phyloP scores from a whole-genome alignment of 1,140 invertebrate species.

The Metaphire vulgaris region DNA sequence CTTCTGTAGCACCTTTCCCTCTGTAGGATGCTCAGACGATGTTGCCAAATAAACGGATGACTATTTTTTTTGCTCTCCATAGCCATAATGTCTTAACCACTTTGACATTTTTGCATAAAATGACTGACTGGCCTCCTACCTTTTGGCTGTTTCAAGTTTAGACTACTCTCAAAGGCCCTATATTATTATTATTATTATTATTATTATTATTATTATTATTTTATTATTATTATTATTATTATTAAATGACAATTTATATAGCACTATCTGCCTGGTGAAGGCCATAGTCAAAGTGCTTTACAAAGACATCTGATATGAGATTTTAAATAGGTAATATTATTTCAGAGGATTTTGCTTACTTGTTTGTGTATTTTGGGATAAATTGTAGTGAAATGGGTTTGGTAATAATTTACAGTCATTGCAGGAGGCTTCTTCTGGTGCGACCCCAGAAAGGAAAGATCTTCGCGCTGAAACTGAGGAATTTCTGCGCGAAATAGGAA shows the following conservation, averaged over 20 bases:
- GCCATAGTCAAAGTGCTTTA: background rate
- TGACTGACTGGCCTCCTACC: no score
- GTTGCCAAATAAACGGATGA: no score
- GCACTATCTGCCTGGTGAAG: background rate
- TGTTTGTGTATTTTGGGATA: slow-evolving; percentile 1
- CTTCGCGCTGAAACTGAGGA: slow-evolving; percentile 41
- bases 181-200: no score
- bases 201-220: no score
- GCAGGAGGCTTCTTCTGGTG: slow-evolving; percentile 23
- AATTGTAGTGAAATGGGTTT: background rate
- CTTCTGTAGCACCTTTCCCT: no score
- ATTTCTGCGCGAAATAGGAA: slow-evolving; percentile 42
- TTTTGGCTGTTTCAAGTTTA: no score
- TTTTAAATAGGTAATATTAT: background rate
- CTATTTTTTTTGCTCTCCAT: no score
- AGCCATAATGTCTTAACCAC: no score
- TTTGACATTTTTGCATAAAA: no score
- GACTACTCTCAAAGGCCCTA: no score
- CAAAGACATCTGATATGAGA: background rate
- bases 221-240: background rate
- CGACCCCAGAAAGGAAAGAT: slow-evolving; percentile 33
- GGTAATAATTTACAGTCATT: background rate
- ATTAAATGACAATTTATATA: background rate
- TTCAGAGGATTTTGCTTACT: background rate
- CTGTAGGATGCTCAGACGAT: no score